Percentiles rank a stretch among this genome's conserved stretches.
Conservation (phyloP, 2,113 vertebrate genomes). For the Dipodomys spectabilis region DNA sequence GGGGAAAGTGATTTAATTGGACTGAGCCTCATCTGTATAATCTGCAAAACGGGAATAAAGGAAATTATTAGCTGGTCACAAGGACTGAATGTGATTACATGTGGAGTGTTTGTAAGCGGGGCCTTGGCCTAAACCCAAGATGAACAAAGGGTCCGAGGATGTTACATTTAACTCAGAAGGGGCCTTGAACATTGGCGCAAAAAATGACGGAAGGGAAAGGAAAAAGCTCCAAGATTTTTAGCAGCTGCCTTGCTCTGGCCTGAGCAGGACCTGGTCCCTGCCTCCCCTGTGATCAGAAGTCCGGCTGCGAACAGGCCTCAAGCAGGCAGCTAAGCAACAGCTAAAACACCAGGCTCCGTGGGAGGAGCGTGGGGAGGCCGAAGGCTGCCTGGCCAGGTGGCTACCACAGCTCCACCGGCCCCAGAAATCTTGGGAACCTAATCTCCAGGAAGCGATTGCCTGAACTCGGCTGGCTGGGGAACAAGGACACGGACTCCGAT, state of each 20-base stretch:
- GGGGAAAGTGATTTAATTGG: background rate
- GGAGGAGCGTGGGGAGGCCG: background rate
- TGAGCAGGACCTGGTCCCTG: too few relatives aligned
- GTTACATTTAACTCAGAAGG: background rate
- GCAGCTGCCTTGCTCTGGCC: background rate
- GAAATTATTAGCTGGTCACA: background rate
- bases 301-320: background rate
- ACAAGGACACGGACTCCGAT: slow-evolving; percentile 55
- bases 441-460: slow-evolving; percentile 65
- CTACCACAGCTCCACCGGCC: slow-evolving; percentile 67
- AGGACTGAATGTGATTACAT: background rate
- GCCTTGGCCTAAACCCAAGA: background rate
- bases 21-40: background rate
- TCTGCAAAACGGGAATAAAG: slow-evolving; percentile 32
- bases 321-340: background rate
- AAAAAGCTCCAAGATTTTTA: background rate
- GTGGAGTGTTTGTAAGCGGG: background rate
- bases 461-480: slow-evolving; percentile 45
- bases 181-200: background rate
- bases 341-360: background rate
- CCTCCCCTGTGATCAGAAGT: background rate
- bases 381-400: slow-evolving; percentile 60
- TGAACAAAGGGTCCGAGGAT: background rate
- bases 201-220: rapidly evolving
- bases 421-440: slow-evolving; percentile 65